A percentile compares a stretch with the other conserved stretches of the same genome.
Evolutionary conservation across 2,797 vertebrate species (phyloP).

Genomic region (Champsocephalus esox): DNA sequence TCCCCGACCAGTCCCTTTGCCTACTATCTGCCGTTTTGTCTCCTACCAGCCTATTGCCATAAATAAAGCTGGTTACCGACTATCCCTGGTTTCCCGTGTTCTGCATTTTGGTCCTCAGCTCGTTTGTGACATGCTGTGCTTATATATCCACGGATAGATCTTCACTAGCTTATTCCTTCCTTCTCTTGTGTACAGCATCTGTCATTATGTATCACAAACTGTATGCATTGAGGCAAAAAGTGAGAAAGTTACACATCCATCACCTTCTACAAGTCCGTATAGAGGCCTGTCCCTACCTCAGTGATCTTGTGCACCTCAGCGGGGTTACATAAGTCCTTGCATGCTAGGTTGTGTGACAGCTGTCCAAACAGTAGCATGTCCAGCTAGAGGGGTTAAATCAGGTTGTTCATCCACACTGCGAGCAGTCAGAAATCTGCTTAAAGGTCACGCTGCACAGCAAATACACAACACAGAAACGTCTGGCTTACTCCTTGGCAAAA

Average conservation of each 20-base stretch:
- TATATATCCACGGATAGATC: not conserved
- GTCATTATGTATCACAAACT: slow-evolving; percentile 25
- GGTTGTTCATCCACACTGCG: slow-evolving; percentile 15
- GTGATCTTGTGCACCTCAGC: slow-evolving; percentile 13
- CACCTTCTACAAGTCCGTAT: slow-evolving; percentile 8
- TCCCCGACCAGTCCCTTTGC: too few relatives aligned
- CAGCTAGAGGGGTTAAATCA: slow-evolving; percentile 47
- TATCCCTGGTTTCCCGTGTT: too few relatives aligned
- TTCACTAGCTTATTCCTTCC: not conserved
- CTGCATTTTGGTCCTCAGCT: too few relatives aligned
- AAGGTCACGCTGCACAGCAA: slow-evolving; percentile 56
- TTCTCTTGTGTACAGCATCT: slow-evolving; percentile 11
- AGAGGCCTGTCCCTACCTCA: not conserved
- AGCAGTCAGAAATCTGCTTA: slow-evolving; percentile 38
- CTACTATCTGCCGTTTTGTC: too few relatives aligned
- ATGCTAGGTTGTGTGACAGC: slow-evolving; percentile 49
- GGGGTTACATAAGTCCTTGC: slow-evolving; percentile 20
- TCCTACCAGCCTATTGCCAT: too few relatives aligned
- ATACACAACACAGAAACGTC: slow-evolving; percentile 28
- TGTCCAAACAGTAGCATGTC: slow-evolving; percentile 33
- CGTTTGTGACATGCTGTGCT: too few relatives aligned
- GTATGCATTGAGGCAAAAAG: too few relatives aligned
- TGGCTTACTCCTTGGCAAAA: not conserved
- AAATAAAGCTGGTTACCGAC: too few relatives aligned
- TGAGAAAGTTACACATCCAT: slow-evolving; percentile 24